Conservation (phyloP, 2,797 vertebrate species). For the Malacoraja senta region DNA sequence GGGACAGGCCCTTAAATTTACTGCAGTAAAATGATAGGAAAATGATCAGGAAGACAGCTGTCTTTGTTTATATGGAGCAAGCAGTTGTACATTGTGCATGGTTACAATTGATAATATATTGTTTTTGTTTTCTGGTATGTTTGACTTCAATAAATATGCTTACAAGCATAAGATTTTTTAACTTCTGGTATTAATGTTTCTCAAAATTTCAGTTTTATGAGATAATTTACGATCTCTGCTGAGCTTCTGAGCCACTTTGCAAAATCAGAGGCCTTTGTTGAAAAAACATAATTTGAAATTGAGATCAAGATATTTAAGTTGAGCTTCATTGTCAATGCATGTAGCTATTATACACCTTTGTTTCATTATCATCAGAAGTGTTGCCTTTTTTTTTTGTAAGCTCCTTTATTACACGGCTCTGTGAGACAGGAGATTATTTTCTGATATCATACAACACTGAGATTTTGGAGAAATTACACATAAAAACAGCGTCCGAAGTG, state of each 20-base stretch:
- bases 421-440: neutral
- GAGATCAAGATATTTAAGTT: neutral
- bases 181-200: neutral
- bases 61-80: neutral
- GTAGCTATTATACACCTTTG: neutral
- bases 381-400: constrained; percentile 10
- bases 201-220: neutral
- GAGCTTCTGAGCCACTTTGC: neutral
- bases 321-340: neutral
- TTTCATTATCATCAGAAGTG: neutral
- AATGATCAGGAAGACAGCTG: neutral
- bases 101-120: neutral
- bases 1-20: neutral
- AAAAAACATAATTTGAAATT: neutral
- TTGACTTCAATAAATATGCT: neutral
- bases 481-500: neutral
- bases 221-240: neutral
- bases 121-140: neutral
- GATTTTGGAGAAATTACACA: neutral
- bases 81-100: neutral
- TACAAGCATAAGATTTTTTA: neutral
- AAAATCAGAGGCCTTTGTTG: neutral
- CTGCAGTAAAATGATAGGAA: neutral
- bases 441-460: neutral
- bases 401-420: neutral